Base-by-base conservation (phyloP, 2,113 vertebrate genomes). In the Parotia lawesii region DNA sequence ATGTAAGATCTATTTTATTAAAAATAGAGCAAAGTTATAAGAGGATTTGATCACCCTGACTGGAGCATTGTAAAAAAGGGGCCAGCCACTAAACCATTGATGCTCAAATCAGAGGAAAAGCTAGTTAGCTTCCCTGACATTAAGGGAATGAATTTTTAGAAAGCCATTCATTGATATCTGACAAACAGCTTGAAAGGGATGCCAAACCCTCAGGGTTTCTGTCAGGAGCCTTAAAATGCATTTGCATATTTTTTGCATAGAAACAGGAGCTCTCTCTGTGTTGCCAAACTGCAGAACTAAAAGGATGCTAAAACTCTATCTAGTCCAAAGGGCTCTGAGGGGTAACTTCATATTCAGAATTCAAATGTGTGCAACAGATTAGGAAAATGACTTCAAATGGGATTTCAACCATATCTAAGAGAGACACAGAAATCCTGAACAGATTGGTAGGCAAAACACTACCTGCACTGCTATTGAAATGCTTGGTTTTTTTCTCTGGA, bases 131-230 rank as follows among this genome's bases (percentile, higher is more conserved):
- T 89, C 58, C 85, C 42, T 89, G 79, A 71, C 20, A 45, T 61
- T 67, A 96, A 57, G 22, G 51, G 67, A 94, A 95, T 4, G 4
- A 77, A 67, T 95, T 94, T 95, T 71, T 28, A 86, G 85, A 67
- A 80, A 48, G 37, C 84, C 10, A 4, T 87, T 94, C 91, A 95
- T 25, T 90, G 88, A 71, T 93, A 75, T 92, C 87, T 97, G 90
- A 95, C 93, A 95, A 95, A 93, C 91, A 96, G 92, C 93, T 97
- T 95, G 89, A 95, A 95, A 95, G 71, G 89, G 92, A 96, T 93
- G 95, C 94, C 92, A 97, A 71, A 64, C 93, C 95, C 89, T 84
- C 66, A 56, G 92, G 95, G 94, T 93, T 95, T 96, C 76, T 75
- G 84, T 90, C 83, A 90, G 78, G 80, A 97, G 94, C 94, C 88